Evolutionary conservation across 1,140 invertebrate species (phyloP).

Genomic region (Agrilus planipennis): DNA sequence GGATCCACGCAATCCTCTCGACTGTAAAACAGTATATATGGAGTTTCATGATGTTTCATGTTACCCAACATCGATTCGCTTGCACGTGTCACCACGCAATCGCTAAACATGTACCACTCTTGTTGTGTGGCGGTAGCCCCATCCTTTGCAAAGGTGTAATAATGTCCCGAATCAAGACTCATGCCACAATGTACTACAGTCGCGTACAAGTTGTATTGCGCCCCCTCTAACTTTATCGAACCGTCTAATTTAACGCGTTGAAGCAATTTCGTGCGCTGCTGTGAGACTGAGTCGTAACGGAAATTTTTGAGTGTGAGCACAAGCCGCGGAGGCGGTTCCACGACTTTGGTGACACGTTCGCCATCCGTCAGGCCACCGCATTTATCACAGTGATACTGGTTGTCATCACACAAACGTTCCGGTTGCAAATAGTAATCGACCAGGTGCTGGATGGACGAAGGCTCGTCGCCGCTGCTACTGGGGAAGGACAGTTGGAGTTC

Average conservation of each 20-base stretch:
- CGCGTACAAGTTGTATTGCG: constrained; percentile 59
- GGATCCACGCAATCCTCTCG: constrained; percentile 24
- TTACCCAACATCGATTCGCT: constrained; percentile 45
- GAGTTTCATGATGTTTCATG: constrained; percentile 59
- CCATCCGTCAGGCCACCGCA: constrained; percentile 66
- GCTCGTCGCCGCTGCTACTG: constrained; percentile 37
- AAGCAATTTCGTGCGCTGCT: constrained; percentile 60
- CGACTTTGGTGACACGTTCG: constrained; percentile 56
- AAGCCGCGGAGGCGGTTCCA: constrained; percentile 59
- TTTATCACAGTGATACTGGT: constrained; percentile 67
- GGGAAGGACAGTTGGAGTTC: constrained; percentile 75
- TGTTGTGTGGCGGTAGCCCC: constrained; percentile 34
- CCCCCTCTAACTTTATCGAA: constrained; percentile 38
- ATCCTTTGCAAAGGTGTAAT: constrained; percentile 70
- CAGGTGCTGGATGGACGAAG: constrained; percentile 50
- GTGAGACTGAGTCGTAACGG: constrained; percentile 57
- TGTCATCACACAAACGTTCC: constrained; percentile 63
- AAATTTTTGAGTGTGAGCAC: constrained; percentile 74
- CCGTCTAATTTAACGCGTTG: constrained; percentile 53
- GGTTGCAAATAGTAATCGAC: constrained; percentile 63
- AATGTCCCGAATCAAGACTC: constrained; percentile 74
- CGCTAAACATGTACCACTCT: constrained; percentile 73
- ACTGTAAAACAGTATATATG: constrained; percentile 70
- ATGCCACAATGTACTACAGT: constrained; percentile 74
- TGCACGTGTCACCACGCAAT: constrained; percentile 52